Evolutionary conservation across 2,797 vertebrate species (phyloP).

Genomic region (Emys orbicularis): DNA sequence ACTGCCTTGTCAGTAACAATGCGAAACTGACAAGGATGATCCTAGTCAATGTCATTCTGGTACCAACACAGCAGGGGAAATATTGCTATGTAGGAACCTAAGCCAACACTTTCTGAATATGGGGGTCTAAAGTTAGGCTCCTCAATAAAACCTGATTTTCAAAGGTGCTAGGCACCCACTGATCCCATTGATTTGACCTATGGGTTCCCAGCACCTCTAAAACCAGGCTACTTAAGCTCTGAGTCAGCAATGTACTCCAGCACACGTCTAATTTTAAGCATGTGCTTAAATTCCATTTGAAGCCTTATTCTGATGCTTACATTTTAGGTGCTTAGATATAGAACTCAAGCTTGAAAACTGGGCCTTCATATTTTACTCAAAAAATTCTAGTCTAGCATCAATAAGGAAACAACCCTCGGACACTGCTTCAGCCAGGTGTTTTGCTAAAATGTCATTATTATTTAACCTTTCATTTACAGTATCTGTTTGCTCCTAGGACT

Average conservation of each 20-base stretch:
- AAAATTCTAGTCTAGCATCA: background rate
- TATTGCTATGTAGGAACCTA: background rate
- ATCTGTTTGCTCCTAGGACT: background rate
- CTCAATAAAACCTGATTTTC: background rate
- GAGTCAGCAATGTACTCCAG: constrained; percentile 52
- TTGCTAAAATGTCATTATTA: background rate
- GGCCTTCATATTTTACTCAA: constrained; percentile 26
- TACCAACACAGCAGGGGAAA: background rate
- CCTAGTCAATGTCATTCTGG: background rate
- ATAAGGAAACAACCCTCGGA: constrained; percentile 27
- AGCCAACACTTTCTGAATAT: background rate
- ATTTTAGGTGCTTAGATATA: constrained; percentile 41
- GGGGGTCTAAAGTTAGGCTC: background rate
- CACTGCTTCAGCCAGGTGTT: constrained; percentile 15
- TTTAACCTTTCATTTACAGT: background rate
- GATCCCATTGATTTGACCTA: background rate
- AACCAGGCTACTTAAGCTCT: background rate
- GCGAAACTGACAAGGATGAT: background rate
- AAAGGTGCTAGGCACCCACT: background rate
- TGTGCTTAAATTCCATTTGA: background rate
- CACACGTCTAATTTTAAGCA: constrained; percentile 44
- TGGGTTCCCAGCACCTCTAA: background rate
- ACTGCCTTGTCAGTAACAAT: background rate
- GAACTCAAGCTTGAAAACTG: constrained; percentile 34
- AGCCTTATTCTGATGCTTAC: constrained; percentile 11